Evolutionary conservation across 1,140 invertebrate genomes (phyloP).

Genomic region (Amyelois transitella): DNA sequence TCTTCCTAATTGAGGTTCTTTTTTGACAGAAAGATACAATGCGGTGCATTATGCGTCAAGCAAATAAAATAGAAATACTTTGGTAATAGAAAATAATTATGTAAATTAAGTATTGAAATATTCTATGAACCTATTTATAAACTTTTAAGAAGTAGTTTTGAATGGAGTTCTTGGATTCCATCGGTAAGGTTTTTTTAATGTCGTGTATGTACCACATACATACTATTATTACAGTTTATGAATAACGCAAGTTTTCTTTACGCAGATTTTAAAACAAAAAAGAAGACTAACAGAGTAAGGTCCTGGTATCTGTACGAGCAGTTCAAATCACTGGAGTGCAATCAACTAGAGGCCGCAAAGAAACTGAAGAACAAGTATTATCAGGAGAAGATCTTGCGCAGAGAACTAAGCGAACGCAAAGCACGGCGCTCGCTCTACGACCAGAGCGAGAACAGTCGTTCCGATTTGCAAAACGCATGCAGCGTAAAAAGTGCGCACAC

Average conservation of each 20-base stretch:
- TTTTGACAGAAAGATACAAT: background rate
- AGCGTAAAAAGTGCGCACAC: slow-evolving; percentile 13
- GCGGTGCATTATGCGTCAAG: background rate
- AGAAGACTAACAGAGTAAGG: slow-evolving; percentile 45
- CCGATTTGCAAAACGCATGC: slow-evolving; percentile 25
- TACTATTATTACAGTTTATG: no score
- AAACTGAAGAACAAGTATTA: slow-evolving; percentile 42
- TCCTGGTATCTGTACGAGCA: slow-evolving; percentile 68
- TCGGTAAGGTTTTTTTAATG: slow-evolving; percentile 24
- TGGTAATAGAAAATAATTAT: background rate
- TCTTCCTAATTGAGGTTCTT: no score
- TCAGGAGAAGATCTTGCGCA: slow-evolving; percentile 47
- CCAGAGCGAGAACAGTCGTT: slow-evolving; percentile 25
- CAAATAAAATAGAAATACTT: slow-evolving; percentile 1
- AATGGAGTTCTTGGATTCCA: slow-evolving; percentile 46
- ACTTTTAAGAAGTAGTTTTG: slow-evolving; percentile 1
- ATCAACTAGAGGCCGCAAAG: slow-evolving; percentile 51
- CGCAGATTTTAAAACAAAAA: slow-evolving; percentile 43
- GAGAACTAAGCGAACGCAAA: slow-evolving; percentile 45
- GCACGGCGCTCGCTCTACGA: slow-evolving; percentile 39
- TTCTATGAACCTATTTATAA: background rate
- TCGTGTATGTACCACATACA: no score
- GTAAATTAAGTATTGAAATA: background rate
- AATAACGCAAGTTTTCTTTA: slow-evolving; percentile 1
- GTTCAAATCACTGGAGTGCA: slow-evolving; percentile 55